Base-by-base conservation (phyloP, 2,113 vertebrate species). In the Phylloscopus whistleri region DNA sequence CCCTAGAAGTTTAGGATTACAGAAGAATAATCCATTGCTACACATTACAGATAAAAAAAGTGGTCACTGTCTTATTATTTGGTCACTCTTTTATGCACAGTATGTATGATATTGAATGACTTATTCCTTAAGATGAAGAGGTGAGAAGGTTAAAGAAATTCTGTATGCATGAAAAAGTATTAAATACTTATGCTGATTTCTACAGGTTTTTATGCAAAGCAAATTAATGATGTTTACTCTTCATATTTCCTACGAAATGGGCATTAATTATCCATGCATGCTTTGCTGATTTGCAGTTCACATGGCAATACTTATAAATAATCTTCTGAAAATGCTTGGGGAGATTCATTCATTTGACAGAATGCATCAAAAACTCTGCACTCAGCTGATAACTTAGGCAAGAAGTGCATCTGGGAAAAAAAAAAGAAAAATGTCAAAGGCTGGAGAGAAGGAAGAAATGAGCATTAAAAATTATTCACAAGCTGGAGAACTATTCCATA, bases 261-360 rank as follows among this genome's bases (percentile, higher is more conserved):
- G 28, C 84, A 84, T 90, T 95, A 96, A 95, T 83, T 96, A 73
- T 74, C 15, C 56, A 87, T 84, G 55, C 66, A 74, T 79, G 41
- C 31, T 83, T 93, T 85, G 68, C 62, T 59, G 66, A 74, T 92
- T 94, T 95, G 46, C 82, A 84, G 77, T 85, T 95, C 87, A 90
- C 35, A 84, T 67, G 26, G 79, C 79, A 84, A 79, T 91, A 63
- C 56, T 96, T 95, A 96, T 69, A 94, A 96, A 95, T 95, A 93
- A 95, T 84, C 46, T 89, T 82, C 63, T 90, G 72, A 95, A 97
- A 94, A 95, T 81, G 76, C 79, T 81, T 87, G 58, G 67, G 82
- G 84, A 96, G 53, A 89, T 91, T 93, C 44, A 92, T 79, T 94
- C 82, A 69, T 83, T 91, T 83, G 73, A 93, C 79, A 94, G 80